Conservation (phyloP, 2,797 vertebrate species). For the Typhlichthys subterraneus region DNA sequence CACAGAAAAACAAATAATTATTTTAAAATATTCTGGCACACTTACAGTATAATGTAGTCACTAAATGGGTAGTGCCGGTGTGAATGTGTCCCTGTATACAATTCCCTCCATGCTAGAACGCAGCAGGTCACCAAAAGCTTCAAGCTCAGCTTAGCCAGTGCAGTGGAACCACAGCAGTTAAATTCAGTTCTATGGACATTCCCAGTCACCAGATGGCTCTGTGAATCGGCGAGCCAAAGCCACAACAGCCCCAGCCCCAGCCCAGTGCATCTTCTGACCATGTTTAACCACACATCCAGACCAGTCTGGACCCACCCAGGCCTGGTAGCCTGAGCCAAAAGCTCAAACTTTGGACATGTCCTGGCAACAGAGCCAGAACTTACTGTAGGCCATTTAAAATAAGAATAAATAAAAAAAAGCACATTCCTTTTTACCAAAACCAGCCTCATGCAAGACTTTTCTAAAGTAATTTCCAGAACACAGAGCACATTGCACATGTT, state of each 20-base stretch:
- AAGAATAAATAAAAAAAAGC: constrained; percentile 20
- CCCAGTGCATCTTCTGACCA: constrained; percentile 47
- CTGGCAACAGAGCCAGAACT: constrained; percentile 7
- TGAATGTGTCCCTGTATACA: neutral
- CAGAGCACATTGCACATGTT: constrained; percentile 24
- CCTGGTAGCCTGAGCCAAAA: constrained; percentile 48
- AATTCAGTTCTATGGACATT: neutral
- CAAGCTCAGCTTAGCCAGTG: neutral
- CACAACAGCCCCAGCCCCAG: constrained; percentile 46
- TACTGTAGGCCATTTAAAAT: constrained; percentile 19
- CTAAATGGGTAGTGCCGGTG: too few species aligned
- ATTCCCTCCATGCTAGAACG: neutral
- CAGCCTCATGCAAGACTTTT: neutral
- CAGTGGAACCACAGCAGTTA: constrained; percentile 9
- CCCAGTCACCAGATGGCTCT: constrained; percentile 34
- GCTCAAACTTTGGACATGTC: constrained; percentile 31
- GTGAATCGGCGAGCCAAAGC: constrained; percentile 19
- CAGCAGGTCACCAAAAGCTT: too few species aligned
- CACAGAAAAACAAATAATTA: too few species aligned
- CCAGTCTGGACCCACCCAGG: constrained; percentile 59
- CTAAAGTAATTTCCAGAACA: neutral
- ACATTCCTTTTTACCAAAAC: constrained; percentile 38
- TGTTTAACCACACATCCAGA: constrained; percentile 45
- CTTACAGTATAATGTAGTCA: too few species aligned
- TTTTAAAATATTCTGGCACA: too few species aligned